Evolutionary conservation across 1,140 invertebrate species (phyloP).

Genomic region (Eupristina koningsbergeri): DNA sequence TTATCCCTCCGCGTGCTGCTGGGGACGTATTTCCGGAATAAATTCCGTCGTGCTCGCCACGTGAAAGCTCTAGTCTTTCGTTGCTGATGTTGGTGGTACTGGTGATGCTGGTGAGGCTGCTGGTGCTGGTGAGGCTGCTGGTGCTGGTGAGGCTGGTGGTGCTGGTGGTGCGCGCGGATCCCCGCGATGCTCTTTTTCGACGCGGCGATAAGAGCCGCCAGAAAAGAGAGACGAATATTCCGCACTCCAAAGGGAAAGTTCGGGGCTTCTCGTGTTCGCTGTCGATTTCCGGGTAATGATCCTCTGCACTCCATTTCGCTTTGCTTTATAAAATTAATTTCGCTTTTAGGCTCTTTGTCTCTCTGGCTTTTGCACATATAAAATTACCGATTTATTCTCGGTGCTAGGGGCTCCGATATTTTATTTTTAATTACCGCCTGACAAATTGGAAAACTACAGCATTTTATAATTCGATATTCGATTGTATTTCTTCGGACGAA

Average conservation of each 20-base stretch:
- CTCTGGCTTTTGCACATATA: background rate
- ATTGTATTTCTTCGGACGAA: too few species aligned
- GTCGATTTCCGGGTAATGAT: slow-evolving; percentile 6
- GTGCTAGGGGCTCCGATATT: background rate
- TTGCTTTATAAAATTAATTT: background rate
- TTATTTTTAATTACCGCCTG: too few species aligned
- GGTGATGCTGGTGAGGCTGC: too few species aligned
- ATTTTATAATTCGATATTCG: too few species aligned
- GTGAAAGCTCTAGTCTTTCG: slow-evolving; percentile 58
- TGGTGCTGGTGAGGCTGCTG: too few species aligned
- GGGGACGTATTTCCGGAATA: slow-evolving; percentile 73
- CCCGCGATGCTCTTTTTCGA: slow-evolving; percentile 34
- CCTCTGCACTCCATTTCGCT: background rate
- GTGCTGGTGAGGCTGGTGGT: background rate
- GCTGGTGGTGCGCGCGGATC: background rate
- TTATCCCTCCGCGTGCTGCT: slow-evolving; percentile 71
- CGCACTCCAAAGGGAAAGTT: slow-evolving; percentile 24
- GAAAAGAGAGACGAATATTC: slow-evolving; percentile 40
- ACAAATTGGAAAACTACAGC: too few species aligned
- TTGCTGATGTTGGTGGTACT: background rate
- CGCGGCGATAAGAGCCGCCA: slow-evolving; percentile 29
- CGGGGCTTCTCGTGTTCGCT: slow-evolving; percentile 16
- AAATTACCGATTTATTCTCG: background rate
- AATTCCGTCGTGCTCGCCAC: slow-evolving; percentile 63
- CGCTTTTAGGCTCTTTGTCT: background rate